Conservation (phyloP, 2,888 invertebrate species). For the Dryobotodes eremita region DNA sequence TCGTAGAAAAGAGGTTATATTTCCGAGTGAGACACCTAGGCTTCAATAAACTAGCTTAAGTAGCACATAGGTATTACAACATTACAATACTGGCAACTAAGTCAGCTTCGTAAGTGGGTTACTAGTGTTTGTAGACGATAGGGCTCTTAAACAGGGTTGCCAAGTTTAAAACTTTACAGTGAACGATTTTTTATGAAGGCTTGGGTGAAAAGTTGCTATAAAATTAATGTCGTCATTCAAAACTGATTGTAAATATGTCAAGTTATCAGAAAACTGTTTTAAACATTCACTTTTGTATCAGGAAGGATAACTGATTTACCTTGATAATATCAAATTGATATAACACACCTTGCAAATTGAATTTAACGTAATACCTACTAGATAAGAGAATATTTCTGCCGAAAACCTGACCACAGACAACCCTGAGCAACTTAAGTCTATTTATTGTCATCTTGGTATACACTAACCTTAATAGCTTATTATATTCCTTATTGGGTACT, state of each 20-base stretch:
- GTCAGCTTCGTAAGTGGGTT: slow-evolving; percentile 51
- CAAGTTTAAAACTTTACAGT: slow-evolving; percentile 38
- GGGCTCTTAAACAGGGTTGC: slow-evolving; percentile 51
- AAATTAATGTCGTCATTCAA: neutral
- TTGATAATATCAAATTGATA: slow-evolving; percentile 19
- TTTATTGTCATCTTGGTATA: slow-evolving; percentile 6
- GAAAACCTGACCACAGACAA: slow-evolving; percentile 6
- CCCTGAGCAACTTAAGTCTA: slow-evolving; percentile 9
- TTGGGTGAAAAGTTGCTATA: neutral
- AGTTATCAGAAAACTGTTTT: neutral
- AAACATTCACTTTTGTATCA: neutral
- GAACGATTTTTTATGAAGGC: slow-evolving; percentile 1
- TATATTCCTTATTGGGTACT: slow-evolving; percentile 3
- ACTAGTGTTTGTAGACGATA: slow-evolving; percentile 59
- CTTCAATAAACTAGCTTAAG: slow-evolving; percentile 27
- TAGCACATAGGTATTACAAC: slow-evolving; percentile 50
- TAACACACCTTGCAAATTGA: neutral
- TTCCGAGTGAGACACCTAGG: slow-evolving; percentile 12
- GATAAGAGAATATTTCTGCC: neutral
- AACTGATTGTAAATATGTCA: neutral
- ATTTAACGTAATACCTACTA: neutral
- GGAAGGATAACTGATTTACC: slow-evolving; percentile 5
- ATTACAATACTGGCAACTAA: slow-evolving; percentile 53
- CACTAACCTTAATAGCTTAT: slow-evolving; percentile 13
- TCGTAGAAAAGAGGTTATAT: slow-evolving; percentile 16